Base-by-base conservation (phyloP, 2,888 invertebrate genomes). In the Drosophila leonis region DNA sequence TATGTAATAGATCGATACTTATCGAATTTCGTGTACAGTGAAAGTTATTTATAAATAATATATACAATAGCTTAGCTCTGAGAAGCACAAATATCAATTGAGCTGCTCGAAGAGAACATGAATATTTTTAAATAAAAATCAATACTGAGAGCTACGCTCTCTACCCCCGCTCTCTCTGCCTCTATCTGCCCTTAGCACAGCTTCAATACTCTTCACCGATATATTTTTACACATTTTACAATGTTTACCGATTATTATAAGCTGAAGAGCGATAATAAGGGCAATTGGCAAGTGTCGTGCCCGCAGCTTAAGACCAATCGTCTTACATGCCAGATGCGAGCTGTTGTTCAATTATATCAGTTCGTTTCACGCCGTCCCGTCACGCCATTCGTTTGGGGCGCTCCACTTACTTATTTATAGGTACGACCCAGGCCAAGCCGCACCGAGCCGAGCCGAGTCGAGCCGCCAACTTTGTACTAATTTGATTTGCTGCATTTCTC, bases 401-500 rank as follows among this genome's bases (percentile, higher is more conserved):
- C 75, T 76, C 75, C 67, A 76, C 72, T 76, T 76, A 62, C 49
- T 60, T 78, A 78, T 78, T 78, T 78, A 52, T 77, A 78, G 69
- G 74, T 48, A 78, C 63, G 49, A 65, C 77, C 70, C 29, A 54
- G 56, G 31, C 39, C 70, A 35, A 54, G 56, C 37, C 39, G 56
- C 7, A 7, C 29, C 46, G 9, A 9, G 44, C 3, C 44, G 24
- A 33, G 48, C 37, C 61, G 31, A 62, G 48, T 24, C 29, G 54
- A 42, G 52, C 31, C 61, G 37, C 62, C 44, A 59, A 56, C 61
- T 54, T n/a, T 42, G 62, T 56, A 64, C 71, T 61, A 74, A 74
- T 78, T 77, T 74, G 52, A 80, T 71, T 68, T 65, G 71, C 71
- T 83, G 79, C 69, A 79, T 83, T 85, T 85, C 85, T 88, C 88